A percentile compares a stretch with the other conserved stretches of the same genome.
phyloP scores from a whole-genome alignment of 2,888 invertebrate species.

The Platerodrilus igneus region DNA sequence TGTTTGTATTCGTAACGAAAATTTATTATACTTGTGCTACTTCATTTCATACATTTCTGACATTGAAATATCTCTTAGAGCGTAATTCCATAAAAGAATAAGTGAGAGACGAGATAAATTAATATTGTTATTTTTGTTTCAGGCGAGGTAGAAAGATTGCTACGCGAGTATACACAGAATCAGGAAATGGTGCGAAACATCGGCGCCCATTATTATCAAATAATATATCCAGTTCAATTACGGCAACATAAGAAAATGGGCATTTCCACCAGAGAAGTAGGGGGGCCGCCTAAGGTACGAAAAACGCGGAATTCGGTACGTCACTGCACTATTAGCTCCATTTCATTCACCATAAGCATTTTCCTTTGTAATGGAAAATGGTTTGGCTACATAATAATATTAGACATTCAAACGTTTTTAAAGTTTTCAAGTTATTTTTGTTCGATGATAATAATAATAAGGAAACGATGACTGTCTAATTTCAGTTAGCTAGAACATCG shows the following conservation, averaged over 20 bases:
- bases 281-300: constrained; percentile 81
- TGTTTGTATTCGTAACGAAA: too few species aligned
- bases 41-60: constrained; percentile 10
- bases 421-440: too few species aligned
- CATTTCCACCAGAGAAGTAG: constrained; percentile 88
- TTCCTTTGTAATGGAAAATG: too few species aligned
- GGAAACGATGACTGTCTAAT: too few species aligned
- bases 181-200: constrained; percentile 88
- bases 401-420: too few species aligned
- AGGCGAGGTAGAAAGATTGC: constrained; percentile 89
- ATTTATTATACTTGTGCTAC: constrained; percentile 15
- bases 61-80: constrained; percentile 14
- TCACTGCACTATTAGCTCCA: constrained; percentile 37
- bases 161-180: constrained; percentile 87
- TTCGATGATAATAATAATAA: too few species aligned
- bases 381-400: too few species aligned
- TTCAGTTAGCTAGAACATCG: too few species aligned
- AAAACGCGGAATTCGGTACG: constrained; percentile 57
- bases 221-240: constrained; percentile 90
- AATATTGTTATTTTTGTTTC: constrained; percentile 41
- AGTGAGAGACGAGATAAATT: background rate
- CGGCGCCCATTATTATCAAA: constrained; percentile 88
- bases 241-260: constrained; percentile 95
- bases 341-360: too few species aligned
- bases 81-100: constrained; percentile 6